phyloP scores from a whole-genome alignment of 1,140 invertebrate species.

The Globodera rostochiensis region DNA sequence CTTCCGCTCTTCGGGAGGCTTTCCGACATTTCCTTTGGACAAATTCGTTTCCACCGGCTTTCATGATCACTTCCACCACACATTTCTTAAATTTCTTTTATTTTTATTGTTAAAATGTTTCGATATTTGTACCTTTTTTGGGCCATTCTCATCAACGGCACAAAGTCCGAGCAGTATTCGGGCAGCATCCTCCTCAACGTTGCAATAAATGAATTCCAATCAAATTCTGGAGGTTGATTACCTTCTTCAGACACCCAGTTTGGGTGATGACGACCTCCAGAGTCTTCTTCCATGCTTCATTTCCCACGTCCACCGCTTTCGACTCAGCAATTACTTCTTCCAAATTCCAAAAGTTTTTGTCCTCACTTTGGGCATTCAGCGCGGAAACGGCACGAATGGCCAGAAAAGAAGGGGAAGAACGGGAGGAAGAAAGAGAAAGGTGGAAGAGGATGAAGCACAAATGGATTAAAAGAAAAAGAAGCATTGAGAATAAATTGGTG shows the following conservation, averaged over 20 bases:
- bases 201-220: not conserved
- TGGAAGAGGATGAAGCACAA: not conserved
- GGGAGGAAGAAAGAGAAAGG: not conserved
- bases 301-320: not conserved
- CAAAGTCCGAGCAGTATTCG: constrained; percentile 4
- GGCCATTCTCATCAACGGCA: not conserved
- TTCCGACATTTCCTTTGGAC: not conserved
- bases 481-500: not conserved
- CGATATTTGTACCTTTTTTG: not conserved
- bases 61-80: not conserved
- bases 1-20: not conserved
- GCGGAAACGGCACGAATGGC: not conserved
- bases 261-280: not conserved
- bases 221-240: not conserved
- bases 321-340: not conserved
- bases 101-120: not conserved
- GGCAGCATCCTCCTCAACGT: not conserved
- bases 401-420: not conserved
- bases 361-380: constrained; percentile 1
- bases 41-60: not conserved
- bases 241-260: not conserved
- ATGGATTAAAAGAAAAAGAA: not conserved
- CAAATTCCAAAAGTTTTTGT: constrained; percentile 1
- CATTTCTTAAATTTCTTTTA: constrained; percentile 1
- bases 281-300: not conserved